Percentiles rank a stretch among this genome's conserved stretches.
phyloP scores from a whole-genome alignment of 2,888 invertebrate genomes.

The Zeuzera pyrina region DNA sequence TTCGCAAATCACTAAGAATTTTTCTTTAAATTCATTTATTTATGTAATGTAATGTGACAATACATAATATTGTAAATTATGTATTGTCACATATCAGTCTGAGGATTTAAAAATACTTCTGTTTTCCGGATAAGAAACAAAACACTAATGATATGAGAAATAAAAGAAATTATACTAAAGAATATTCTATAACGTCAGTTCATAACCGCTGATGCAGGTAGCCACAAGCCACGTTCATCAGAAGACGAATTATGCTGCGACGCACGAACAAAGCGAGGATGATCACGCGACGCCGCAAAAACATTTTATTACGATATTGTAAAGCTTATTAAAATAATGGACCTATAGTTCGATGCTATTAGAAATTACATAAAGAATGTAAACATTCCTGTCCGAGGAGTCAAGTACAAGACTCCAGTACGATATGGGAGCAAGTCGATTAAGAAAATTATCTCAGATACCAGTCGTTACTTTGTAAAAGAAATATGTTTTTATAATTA shows the following conservation, averaged over 20 bases:
- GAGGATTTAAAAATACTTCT: too few species aligned
- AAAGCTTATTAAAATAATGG: slow-evolving; percentile 52
- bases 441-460: slow-evolving; percentile 24
- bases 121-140: too few species aligned
- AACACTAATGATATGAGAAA: too few species aligned
- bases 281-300: slow-evolving; percentile 34
- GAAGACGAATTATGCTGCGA: slow-evolving; percentile 44
- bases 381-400: slow-evolving; percentile 34
- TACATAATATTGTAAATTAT: too few species aligned
- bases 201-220: slow-evolving; percentile 31
- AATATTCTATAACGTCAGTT: too few species aligned
- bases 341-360: slow-evolving; percentile 32
- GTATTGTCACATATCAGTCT: too few species aligned
- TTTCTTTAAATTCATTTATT: too few species aligned
- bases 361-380: slow-evolving; percentile 46
- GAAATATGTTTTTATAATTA: too few species aligned
- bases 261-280: slow-evolving; percentile 51
- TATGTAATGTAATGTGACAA: too few species aligned
- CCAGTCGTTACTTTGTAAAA: too few species aligned
- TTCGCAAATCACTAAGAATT: too few species aligned
- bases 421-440: slow-evolving; percentile 12
- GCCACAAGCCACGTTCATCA: slow-evolving; percentile 16
- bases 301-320: slow-evolving; percentile 13
- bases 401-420: slow-evolving; percentile 27
- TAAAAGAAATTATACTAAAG: too few species aligned